Evolutionary conservation across 2,797 vertebrate species (phyloP).

Genomic region (Coregonus sp.): DNA sequence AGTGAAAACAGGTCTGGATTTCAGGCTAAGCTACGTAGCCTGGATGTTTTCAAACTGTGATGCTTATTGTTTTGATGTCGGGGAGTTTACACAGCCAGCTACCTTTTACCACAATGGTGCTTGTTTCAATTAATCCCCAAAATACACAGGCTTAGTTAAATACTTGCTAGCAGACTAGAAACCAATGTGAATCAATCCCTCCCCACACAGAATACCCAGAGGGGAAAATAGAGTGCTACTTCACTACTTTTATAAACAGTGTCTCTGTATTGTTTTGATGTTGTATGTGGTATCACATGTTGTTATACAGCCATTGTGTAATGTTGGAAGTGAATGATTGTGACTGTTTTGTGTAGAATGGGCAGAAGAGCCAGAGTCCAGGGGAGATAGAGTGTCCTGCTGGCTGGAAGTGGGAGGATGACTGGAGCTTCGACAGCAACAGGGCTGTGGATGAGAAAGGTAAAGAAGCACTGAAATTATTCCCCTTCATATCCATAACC

Average conservation of each 20-base stretch:
- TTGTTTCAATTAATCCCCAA: too few relatives aligned
- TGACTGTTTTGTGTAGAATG: conserved; percentile 79
- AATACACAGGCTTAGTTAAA: too few relatives aligned
- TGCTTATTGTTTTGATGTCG: too few relatives aligned
- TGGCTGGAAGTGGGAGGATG: conserved; percentile 91
- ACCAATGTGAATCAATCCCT: too few relatives aligned
- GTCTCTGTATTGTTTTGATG: not conserved
- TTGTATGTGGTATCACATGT: not conserved
- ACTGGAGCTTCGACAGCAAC: conserved; percentile 90
- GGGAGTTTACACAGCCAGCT: too few relatives aligned
- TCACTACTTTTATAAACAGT: not conserved
- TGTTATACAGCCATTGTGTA: not conserved
- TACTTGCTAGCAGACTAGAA: too few relatives aligned
- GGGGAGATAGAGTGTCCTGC: conserved; percentile 84
- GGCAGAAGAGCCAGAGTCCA: conserved; percentile 85
- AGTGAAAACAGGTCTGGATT: too few relatives aligned
- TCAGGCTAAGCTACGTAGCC: too few relatives aligned
- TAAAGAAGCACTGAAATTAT: not conserved
- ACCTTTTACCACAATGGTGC: too few relatives aligned
- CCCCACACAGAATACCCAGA: too few relatives aligned
- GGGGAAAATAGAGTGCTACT: too few relatives aligned
- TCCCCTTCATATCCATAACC: conserved; percentile 37
- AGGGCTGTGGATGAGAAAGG: conserved; percentile 95
- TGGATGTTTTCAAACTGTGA: too few relatives aligned
- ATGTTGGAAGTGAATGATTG: not conserved